Conservation (phyloP, 2,888 invertebrate species). For the Drosophila nr. perissopoda region DNA sequence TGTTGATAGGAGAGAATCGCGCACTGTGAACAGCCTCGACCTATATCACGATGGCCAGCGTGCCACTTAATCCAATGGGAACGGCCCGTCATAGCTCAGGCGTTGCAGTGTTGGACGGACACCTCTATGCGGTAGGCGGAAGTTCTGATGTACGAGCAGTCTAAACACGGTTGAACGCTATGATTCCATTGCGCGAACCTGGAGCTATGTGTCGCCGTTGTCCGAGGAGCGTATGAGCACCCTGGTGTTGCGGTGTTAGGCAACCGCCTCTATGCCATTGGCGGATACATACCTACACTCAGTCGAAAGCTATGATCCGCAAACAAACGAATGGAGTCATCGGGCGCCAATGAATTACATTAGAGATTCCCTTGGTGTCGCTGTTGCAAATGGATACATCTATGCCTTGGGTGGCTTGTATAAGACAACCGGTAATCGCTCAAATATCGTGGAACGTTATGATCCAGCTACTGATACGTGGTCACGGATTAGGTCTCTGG, state of each 20-base stretch:
- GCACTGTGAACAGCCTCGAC: slow-evolving; percentile 95
- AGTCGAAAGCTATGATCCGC: slow-evolving; percentile 94
- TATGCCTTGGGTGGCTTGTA: slow-evolving; percentile 93
- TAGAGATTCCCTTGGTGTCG: no score
- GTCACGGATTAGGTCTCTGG: slow-evolving; percentile 85
- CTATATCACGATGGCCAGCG: slow-evolving; percentile 92
- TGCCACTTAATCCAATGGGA: slow-evolving; percentile 93
- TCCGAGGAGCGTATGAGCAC: slow-evolving; percentile 89
- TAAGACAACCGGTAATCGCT: no score
- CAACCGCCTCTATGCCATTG: slow-evolving; percentile 94
- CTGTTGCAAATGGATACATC: slow-evolving; percentile 93
- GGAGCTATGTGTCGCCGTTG: slow-evolving; percentile 97
- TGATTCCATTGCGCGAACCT: slow-evolving; percentile 94
- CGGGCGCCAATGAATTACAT: slow-evolving; percentile 96
- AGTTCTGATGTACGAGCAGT: no score
- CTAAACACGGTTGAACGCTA: slow-evolving; percentile 96
- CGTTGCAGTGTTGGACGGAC: slow-evolving; percentile 91
- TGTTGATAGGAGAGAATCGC: slow-evolving; percentile 95
- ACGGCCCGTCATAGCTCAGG: no score
- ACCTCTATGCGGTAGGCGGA: slow-evolving; percentile 97
- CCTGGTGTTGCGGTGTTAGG: slow-evolving; percentile 95
- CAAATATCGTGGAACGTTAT: slow-evolving; percentile 90
- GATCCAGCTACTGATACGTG: slow-evolving; percentile 92
- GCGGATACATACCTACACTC: slow-evolving; percentile 98
- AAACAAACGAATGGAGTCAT: slow-evolving; percentile 90